Conservation (phyloP, 2,797 vertebrate species). For the Oophaga sylvatica region DNA sequence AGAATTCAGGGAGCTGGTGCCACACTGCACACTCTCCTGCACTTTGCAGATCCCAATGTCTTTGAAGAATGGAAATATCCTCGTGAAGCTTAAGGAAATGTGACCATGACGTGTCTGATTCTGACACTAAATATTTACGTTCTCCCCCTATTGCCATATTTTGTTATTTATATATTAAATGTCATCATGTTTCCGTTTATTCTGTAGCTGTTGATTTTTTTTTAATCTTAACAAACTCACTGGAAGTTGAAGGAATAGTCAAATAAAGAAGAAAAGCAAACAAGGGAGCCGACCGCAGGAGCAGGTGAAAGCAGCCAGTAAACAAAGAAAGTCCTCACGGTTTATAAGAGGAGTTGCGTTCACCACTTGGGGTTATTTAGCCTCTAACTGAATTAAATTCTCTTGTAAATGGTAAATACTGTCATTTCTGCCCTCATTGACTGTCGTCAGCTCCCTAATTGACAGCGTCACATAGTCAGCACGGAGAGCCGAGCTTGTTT, state of each 20-base stretch:
- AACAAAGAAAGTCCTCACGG: constrained; percentile 27
- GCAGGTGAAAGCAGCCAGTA: constrained; percentile 27
- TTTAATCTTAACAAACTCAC: background rate
- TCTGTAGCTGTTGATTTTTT: background rate
- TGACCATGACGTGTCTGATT: background rate
- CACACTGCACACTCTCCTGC: background rate
- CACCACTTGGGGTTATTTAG: constrained; percentile 37
- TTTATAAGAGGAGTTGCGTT: constrained; percentile 14
- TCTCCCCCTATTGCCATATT: background rate
- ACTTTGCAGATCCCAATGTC: background rate
- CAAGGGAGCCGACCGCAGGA: background rate
- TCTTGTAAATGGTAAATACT: constrained; percentile 69
- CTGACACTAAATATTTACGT: background rate
- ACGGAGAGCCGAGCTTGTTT: constrained; percentile 66
- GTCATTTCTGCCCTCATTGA: constrained; percentile 66
- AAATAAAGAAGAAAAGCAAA: constrained; percentile 26
- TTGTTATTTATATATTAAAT: background rate
- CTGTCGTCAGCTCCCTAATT: constrained; percentile 75
- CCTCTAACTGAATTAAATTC: constrained; percentile 59
- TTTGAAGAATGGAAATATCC: background rate
- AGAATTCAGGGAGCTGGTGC: background rate
- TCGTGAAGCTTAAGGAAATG: background rate
- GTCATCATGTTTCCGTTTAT: background rate
- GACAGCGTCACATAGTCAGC: constrained; percentile 77
- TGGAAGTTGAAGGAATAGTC: constrained; percentile 15